Percentiles rank a stretch among this genome's conserved stretches.
These are phyloP conservation scores for Zaprionus nigranus DNA, from an alignment of 1,140 invertebrate genomes.

Conservation along the genomic window DNA sequence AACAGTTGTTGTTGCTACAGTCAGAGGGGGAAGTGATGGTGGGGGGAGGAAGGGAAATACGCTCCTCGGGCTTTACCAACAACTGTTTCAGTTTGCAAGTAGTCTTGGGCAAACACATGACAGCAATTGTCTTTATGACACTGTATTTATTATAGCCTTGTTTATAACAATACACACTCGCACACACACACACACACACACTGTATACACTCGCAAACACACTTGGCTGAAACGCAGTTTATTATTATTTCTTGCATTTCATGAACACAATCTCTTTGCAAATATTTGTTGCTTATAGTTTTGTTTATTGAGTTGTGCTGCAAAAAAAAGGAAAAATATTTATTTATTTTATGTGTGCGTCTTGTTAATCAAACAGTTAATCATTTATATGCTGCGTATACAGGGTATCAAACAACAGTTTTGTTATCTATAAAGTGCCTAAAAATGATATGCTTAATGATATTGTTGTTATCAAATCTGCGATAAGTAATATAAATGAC, in stretches of 20 bases:
- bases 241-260: slow-evolving; percentile 37
- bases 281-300: slow-evolving; percentile 53
- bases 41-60: not conserved
- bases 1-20: slow-evolving; percentile 6
- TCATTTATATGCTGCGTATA: slow-evolving; percentile 1
- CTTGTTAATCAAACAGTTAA: slow-evolving; percentile 34
- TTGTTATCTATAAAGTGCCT: not conserved
- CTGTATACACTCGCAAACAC: not conserved
- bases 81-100: slow-evolving; percentile 43
- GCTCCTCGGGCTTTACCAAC: slow-evolving; percentile 17
- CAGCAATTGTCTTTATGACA: slow-evolving; percentile 37
- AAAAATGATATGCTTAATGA: not conserved
- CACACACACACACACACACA: too few relatives aligned
- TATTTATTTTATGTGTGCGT: slow-evolving; percentile 11
- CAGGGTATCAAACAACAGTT: not conserved
- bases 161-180: not conserved
- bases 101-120: slow-evolving; percentile 43
- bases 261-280: slow-evolving; percentile 36
- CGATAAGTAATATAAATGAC: not conserved
- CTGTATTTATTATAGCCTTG: slow-evolving; percentile 22
- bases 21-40: not conserved
- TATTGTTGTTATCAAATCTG: not conserved
- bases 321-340: slow-evolving; percentile 27
- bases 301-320: slow-evolving; percentile 46
- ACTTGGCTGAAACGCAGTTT: slow-evolving; percentile 48